Evolutionary conservation across 2,797 vertebrate species (phyloP).

Genomic region (Muscicapa striata): DNA sequence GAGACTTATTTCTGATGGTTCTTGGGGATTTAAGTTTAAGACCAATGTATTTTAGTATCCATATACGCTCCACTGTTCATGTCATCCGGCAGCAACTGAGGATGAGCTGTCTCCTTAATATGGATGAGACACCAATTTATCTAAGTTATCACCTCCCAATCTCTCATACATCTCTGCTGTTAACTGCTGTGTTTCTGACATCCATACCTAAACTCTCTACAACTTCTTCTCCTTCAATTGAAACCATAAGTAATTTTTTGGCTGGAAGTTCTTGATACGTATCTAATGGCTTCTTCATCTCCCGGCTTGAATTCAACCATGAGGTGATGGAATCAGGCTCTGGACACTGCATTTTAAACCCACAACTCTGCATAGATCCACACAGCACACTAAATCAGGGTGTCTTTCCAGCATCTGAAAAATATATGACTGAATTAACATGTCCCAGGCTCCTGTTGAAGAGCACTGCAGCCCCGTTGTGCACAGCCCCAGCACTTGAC

Average conservation of each 20-base stretch:
- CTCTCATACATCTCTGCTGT: slow-evolving; percentile 57
- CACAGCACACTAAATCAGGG: not conserved
- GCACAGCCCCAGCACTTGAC: not conserved
- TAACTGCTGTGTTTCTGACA: slow-evolving; percentile 64
- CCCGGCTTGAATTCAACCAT: not conserved
- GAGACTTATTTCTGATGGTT: slow-evolving; percentile 62
- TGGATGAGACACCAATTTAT: slow-evolving; percentile 68
- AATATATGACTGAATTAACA: slow-evolving; percentile 49
- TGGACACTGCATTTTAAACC: slow-evolving; percentile 17
- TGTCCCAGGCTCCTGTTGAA: not conserved
- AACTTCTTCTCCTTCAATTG: slow-evolving; percentile 56
- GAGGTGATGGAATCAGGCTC: not conserved
- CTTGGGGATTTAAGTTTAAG: slow-evolving; percentile 70
- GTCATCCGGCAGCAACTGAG: slow-evolving; percentile 45
- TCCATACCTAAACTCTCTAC: slow-evolving; percentile 36
- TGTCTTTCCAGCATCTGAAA: slow-evolving; percentile 1
- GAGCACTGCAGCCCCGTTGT: not conserved
- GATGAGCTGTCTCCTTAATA: slow-evolving; percentile 68
- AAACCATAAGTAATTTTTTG: slow-evolving; percentile 55
- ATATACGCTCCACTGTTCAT: slow-evolving; percentile 23
- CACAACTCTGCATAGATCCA: not conserved
- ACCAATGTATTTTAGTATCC: slow-evolving; percentile 66
- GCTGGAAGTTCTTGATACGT: slow-evolving; percentile 33
- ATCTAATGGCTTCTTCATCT: slow-evolving; percentile 42
- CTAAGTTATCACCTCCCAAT: slow-evolving; percentile 65